Conservation (phyloP, 2,113 vertebrate genomes). For the Microtus richardsoni region DNA sequence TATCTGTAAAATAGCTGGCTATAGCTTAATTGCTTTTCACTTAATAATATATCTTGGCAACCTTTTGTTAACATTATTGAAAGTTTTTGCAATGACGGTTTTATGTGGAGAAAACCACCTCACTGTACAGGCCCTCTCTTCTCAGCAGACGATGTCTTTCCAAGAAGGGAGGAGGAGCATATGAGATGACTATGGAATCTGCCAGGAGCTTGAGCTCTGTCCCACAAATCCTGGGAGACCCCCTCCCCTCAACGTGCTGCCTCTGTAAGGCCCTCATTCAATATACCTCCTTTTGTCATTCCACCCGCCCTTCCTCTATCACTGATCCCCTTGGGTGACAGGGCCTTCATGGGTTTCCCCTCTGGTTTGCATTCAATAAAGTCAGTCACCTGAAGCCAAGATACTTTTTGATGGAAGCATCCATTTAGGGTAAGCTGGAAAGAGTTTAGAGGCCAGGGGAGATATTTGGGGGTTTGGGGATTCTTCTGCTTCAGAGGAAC, state of each 20-base stretch:
- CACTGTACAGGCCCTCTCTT: neutral
- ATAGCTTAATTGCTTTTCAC: neutral
- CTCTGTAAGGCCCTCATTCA: neutral
- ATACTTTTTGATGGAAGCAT: neutral
- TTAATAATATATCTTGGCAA: neutral
- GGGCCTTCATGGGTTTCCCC: neutral
- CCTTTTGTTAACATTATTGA: neutral
- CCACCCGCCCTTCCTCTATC: rapidly evolving
- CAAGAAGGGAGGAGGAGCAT: neutral
- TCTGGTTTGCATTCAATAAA: neutral
- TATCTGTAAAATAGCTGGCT: neutral
- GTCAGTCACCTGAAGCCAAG: neutral
- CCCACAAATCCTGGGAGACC: too few species aligned
- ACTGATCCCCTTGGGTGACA: neutral
- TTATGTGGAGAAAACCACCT: neutral
- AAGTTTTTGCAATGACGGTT: neutral
- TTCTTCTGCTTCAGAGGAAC: neutral
- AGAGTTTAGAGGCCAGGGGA: neutral
- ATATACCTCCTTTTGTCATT: too few species aligned
- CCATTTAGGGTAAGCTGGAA: neutral
- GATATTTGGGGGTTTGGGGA: neutral
- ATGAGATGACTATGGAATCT: neutral
- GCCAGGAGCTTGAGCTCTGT: too few species aligned
- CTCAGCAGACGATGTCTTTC: neutral
- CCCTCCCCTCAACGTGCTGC: too few species aligned